phyloP scores from a whole-genome alignment of 2,113 vertebrate genomes.

The Argyrosomus japonicus region DNA sequence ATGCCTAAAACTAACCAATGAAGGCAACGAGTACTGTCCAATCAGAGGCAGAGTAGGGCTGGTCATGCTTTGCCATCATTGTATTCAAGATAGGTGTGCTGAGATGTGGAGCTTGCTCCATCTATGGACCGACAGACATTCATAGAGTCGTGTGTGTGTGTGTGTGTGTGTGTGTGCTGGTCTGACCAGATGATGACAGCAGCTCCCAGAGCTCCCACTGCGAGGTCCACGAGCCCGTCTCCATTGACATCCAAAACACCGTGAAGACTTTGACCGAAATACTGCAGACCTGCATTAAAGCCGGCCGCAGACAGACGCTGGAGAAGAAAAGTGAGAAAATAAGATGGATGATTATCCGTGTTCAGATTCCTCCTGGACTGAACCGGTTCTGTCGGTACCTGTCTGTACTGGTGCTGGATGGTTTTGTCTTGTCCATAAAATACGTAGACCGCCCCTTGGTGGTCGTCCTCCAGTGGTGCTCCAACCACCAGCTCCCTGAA shows the following conservation, averaged over 20 bases:
- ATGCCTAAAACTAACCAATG: no score
- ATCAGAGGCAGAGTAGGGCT: no score
- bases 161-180: neutral
- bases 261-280: constrained; percentile 94
- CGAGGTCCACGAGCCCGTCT: constrained; percentile 90
- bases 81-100: no score
- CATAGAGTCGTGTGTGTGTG: neutral
- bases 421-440: constrained; percentile 86
- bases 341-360: accelerated
- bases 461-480: constrained; percentile 92
- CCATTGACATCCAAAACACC: constrained; percentile 91
- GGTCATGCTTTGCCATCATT: no score
- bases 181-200: constrained; percentile 92
- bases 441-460: constrained; percentile 91
- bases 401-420: constrained; percentile 86
- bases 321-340: neutral
- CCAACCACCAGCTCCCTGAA: constrained; percentile 92
- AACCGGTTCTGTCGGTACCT: constrained; percentile 80
- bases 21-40: no score
- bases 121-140: no score
- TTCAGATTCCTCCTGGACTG: neutral
- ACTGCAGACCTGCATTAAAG: constrained; percentile 84
- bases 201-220: constrained; percentile 91
- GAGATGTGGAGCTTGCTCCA: no score
- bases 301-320: constrained; percentile 87